Conservation (phyloP, 2,113 vertebrate species). For the Promerops cafer region DNA sequence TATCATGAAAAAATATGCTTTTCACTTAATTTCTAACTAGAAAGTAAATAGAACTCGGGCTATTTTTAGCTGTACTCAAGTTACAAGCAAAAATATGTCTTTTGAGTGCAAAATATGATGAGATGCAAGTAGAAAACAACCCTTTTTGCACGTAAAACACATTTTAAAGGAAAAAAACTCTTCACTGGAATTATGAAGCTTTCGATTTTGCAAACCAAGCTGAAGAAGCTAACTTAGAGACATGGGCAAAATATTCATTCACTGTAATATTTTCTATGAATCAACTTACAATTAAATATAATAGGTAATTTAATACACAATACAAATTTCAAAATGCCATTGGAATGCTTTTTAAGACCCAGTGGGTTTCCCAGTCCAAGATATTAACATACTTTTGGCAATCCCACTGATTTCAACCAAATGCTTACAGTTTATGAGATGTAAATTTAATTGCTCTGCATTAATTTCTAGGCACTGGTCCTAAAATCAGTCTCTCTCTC, state of each 20-base stretch:
- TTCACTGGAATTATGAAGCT: background rate
- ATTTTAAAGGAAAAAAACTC: background rate
- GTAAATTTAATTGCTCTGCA: constrained; percentile 66
- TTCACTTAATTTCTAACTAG: background rate
- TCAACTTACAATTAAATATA: constrained; percentile 12
- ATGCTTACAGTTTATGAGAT: constrained; percentile 59
- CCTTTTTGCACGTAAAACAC: background rate
- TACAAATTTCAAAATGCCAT: background rate
- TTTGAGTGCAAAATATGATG: background rate
- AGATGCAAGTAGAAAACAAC: background rate
- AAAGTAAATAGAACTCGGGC: background rate
- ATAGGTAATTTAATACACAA: background rate
- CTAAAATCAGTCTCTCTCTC: constrained; percentile 55
- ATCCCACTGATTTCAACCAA: constrained; percentile 43
- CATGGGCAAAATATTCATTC: background rate
- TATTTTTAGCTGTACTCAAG: background rate
- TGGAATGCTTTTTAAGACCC: constrained; percentile 33
- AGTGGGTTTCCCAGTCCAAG: constrained; percentile 1
- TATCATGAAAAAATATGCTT: background rate
- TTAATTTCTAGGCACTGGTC: constrained; percentile 61
- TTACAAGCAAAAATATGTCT: background rate
- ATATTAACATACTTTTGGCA: constrained; percentile 50
- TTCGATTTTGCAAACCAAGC: background rate
- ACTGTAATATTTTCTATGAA: background rate
- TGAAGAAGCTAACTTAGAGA: background rate